Evolutionary conservation across 92 coral and sea anemone genomes (phyloP), one percentile per base, ranked within the genome.

Genomic region (Nematostella vectensis): DNA sequence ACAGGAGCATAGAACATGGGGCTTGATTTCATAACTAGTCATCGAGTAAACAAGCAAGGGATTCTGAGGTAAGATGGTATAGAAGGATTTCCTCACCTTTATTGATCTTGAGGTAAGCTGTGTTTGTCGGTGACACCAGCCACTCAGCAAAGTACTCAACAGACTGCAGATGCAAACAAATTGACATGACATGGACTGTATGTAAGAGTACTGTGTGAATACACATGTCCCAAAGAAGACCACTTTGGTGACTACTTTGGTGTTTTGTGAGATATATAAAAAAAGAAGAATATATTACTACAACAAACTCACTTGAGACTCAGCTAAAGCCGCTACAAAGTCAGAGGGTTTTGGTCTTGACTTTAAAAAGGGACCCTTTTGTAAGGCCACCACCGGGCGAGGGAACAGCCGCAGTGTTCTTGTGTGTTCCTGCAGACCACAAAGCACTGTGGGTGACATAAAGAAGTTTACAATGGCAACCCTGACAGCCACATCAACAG

Each of bases 331-430:
- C 60, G 63, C 68, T 25, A 83, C 93, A 72, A 93, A 93, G 47
- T 93, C 89, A 36, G 96, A 86, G 18, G 62, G 72, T 11, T 68
- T 72, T 13, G 87, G 78, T 31, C 94, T 68, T 50, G 99, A 86
- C 53, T 61, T 83, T 31, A 93, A 62, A 58, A 82, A 93, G 0
- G 95, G 87, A 15, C 83, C 93, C 38, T 77, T 93, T 63, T 86
- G 99, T 17, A 93, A 54, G 2, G 99, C 99, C 27, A 93, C 99
- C 16, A 93, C 99, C 0, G 99, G 99, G 1, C 99, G 75, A n/a
- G 99, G 81, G 27, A 59, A 93, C 6, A 93, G 65, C 28, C 99
- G 65, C 28, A 93, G 74, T 3, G 88, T 93, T 50, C 99, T 70
- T 18, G 91, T 87, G 56, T 93, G 99, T 22, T 86, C 96, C 11